Base-by-base conservation (phyloP, 2,888 invertebrate genomes). In the Eupeodes latifasciatus region DNA sequence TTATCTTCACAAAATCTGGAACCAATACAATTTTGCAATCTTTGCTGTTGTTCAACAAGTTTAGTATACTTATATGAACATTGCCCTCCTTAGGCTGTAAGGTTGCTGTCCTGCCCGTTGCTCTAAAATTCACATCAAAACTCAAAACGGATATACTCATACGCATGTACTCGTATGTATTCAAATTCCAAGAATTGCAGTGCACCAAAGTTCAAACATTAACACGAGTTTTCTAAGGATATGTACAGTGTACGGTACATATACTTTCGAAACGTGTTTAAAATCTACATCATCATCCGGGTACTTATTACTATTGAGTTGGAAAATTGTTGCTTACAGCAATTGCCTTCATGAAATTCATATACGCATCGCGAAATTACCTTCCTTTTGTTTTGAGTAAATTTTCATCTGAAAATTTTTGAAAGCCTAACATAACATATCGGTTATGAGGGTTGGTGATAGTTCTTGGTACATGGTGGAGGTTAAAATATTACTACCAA, bases 251-350 rank as follows among this genome's bases (percentile, higher is more conserved):
- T 27, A 27, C 27, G 27, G n/a, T 6, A 61, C 36, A 6, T 16
- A 40, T 40, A 9, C 40, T 40, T 61, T 40, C 4, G 1, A n/a
- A 61, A 10, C 9, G 36, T n/a, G 3, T 12, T 36, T 27, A 27
- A 27, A 27, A n/a, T 14, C 36, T 4, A 36, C 19, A 36, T 59
- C 59, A 34, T n/a, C 14, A 57, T 27, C 1, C n/a, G 55, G 10
- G 16, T 19, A 14, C 55, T 61, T 40, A 57, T 57, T 57, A 61
- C 14, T 14, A 59, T 61, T 40, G 61, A 40, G 61, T 36, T 61
- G 40, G 10, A n/a, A 16, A 61, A 61, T 61, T n/a, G 61, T 61
- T 36, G n/a, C 34, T 11, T 10, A 36, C 4, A 61, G n/a, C 61
- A 5, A n/a, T 61, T 61, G 36, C 57, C 27, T 27, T 10, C 36